These are phyloP conservation scores for Drosophila melanosoma DNA, from an alignment of 2,888 invertebrate species.

Conservation along the genomic window DNA sequence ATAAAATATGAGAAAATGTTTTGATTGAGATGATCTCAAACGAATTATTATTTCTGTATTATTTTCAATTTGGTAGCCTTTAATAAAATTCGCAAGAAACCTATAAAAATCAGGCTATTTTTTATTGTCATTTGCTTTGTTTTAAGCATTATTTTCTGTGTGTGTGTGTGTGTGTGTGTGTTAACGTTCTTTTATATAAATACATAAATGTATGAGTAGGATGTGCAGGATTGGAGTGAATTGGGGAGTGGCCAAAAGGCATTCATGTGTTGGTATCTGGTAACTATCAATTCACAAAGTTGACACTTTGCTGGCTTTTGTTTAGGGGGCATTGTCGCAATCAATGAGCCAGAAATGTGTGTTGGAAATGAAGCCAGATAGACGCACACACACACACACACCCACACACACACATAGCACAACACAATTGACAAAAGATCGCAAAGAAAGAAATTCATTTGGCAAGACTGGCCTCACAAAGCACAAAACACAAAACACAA, in stretches of 20 bases:
- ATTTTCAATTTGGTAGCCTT: background rate
- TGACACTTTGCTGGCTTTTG: conserved; percentile 70
- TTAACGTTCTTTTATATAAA: background rate
- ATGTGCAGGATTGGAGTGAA: conserved; percentile 1
- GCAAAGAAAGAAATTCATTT: conserved; percentile 31
- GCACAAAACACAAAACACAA: background rate
- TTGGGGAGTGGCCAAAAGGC: conserved; percentile 28
- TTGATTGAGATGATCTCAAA: background rate
- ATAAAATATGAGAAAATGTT: background rate
- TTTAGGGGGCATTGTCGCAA: conserved; percentile 50
- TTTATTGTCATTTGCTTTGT: background rate
- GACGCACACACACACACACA: conserved; percentile 9
- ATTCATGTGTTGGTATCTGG: conserved; percentile 50
- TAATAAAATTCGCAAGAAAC: background rate
- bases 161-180: background rate
- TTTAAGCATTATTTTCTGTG: background rate
- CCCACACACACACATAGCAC: conserved; percentile 9
- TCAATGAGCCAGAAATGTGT: conserved; percentile 70
- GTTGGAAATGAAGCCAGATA: conserved; percentile 20
- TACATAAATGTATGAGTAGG: background rate
- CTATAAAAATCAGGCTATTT: background rate
- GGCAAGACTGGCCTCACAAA: conserved; percentile 5
- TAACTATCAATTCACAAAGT: conserved; percentile 67
- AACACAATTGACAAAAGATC: conserved; percentile 21
- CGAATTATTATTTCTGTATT: background rate